phyloP scores from a whole-genome alignment of 2,797 vertebrate species.

The Pipistrellus pipistrellus region DNA sequence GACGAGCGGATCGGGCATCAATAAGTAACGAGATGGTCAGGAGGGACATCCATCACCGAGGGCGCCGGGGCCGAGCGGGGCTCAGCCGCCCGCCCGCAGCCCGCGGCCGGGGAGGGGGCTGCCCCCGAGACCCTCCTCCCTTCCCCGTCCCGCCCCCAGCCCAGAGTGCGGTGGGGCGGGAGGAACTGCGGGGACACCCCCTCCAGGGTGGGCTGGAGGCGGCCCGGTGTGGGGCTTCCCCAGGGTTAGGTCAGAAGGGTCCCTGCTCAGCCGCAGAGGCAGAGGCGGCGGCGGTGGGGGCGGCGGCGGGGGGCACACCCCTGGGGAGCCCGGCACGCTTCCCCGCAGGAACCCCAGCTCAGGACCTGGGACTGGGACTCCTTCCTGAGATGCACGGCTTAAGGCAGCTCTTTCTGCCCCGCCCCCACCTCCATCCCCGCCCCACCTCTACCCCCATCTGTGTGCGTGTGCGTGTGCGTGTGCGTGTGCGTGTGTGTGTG shows the following conservation, averaged over 20 bases:
- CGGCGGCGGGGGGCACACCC: no score
- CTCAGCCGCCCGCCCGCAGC: neutral
- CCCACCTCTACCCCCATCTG: no score
- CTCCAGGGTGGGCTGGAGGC: neutral
- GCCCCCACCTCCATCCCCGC: no score
- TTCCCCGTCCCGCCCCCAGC: neutral
- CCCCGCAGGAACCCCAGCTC: constrained; percentile 14
- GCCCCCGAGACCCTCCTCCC: neutral
- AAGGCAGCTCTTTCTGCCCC: neutral
- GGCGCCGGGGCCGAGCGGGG: neutral
- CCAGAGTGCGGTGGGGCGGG: neutral
- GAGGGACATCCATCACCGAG: constrained; percentile 73
- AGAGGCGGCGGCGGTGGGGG: no score
- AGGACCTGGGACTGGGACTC: neutral
- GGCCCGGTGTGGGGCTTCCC: neutral
- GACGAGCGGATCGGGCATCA: constrained; percentile 78
- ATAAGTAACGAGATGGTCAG: constrained; percentile 78
- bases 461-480: neutral
- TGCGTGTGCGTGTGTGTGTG: neutral
- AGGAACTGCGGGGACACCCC: neutral
- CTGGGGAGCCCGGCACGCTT: neutral
- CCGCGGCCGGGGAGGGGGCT: neutral
- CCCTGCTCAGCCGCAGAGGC: neutral
- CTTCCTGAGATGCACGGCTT: neutral
- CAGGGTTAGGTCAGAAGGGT: neutral